Evolutionary conservation across 2,888 invertebrate genomes (phyloP).

Genomic region (Danaus chrysippus): DNA sequence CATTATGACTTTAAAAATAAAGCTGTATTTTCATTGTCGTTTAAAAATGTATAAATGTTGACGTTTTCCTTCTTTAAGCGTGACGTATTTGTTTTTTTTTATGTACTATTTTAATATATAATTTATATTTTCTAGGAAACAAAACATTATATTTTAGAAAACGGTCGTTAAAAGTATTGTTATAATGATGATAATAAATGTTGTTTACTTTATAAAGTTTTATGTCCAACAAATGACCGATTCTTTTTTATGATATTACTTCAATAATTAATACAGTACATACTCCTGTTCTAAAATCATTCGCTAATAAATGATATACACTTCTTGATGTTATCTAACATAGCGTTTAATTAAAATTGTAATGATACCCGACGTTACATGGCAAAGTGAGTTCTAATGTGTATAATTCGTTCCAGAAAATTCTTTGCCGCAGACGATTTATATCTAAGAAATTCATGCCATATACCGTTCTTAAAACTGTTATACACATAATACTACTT

Average conservation of each 20-base stretch:
- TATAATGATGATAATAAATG: neutral
- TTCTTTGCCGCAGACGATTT: slow-evolving; percentile 24
- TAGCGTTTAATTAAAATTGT: neutral
- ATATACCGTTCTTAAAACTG: slow-evolving; percentile 23
- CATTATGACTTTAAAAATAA: neutral
- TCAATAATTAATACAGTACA: too few species aligned
- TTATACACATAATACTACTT: slow-evolving; percentile 18
- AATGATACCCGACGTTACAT: too few species aligned
- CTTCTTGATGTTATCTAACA: neutral
- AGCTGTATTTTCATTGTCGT: neutral
- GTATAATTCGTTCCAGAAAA: slow-evolving; percentile 6
- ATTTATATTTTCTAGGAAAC: neutral
- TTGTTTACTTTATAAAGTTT: slow-evolving; percentile 2
- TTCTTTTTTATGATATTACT: neutral
- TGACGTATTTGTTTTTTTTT: neutral
- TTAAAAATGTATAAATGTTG: neutral
- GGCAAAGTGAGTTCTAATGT: too few species aligned
- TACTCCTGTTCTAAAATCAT: neutral
- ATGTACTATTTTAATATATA: neutral
- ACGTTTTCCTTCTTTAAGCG: neutral
- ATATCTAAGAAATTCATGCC: slow-evolving; percentile 21
- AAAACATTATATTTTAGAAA: too few species aligned
- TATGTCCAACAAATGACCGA: neutral
- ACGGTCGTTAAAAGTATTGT: neutral
- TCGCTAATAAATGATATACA: neutral